Percentiles rank a stretch among this genome's conserved stretches.
phyloP scores from a whole-genome alignment of 2,888 invertebrate genomes.

The Scelioninae gen. 1 region DNA sequence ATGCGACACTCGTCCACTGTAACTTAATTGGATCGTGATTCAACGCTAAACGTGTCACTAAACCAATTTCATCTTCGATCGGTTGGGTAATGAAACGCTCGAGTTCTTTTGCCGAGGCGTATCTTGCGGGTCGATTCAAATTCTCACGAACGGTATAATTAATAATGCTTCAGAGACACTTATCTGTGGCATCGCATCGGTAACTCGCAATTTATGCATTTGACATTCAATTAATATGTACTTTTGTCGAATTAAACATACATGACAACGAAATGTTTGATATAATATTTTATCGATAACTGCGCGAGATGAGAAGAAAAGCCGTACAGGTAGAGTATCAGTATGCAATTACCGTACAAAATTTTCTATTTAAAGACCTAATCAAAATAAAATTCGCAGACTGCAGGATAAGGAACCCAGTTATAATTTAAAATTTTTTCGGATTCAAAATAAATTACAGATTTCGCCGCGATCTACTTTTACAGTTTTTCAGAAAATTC shows the following conservation, averaged over 20 bases:
- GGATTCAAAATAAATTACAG: too few relatives aligned
- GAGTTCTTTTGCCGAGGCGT: conserved; percentile 37
- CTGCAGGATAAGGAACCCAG: background rate
- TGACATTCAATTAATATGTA: conserved; percentile 51
- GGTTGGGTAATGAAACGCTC: conserved; percentile 46
- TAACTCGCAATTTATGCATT: conserved; percentile 37
- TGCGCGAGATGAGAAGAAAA: background rate
- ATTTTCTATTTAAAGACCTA: conserved; percentile 2
- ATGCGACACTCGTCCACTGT: conserved; percentile 63
- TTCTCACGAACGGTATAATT: conserved; percentile 54
- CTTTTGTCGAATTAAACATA: conserved; percentile 34
- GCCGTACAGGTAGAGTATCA: background rate
- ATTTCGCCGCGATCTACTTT: too few relatives aligned
- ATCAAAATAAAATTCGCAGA: conserved; percentile 2
- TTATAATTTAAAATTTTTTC: conserved; percentile 7
- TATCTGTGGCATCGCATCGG: conserved; percentile 22
- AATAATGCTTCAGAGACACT: conserved; percentile 45
- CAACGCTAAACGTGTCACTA: conserved; percentile 65
- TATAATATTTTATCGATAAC: conserved; percentile 6
- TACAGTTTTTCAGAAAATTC: too few relatives aligned
- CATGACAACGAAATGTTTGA: conserved; percentile 24
- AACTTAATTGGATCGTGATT: conserved; percentile 69
- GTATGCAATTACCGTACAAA: background rate
- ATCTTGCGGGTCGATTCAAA: conserved; percentile 42
- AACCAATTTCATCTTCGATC: conserved; percentile 62